Conservation (phyloP, 2,797 vertebrate genomes). For the Pachyuromys duprasi region DNA sequence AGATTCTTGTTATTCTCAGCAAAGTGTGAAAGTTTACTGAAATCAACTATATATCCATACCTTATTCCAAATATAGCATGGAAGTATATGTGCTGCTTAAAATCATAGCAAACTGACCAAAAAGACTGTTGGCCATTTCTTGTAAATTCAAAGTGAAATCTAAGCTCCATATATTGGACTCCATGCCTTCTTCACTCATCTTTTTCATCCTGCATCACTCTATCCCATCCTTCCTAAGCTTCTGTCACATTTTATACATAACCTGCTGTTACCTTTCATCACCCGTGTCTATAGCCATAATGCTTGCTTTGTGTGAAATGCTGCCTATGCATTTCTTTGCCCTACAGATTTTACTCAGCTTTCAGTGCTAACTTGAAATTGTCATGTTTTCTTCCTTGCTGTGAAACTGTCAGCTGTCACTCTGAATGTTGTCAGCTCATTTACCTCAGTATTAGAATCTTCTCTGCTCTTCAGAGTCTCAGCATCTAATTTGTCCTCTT, state of each 20-base stretch:
- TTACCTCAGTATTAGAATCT: not conserved
- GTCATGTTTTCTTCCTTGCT: not conserved
- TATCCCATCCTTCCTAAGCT: not conserved
- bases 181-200: not conserved
- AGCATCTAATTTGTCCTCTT: not conserved
- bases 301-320: not conserved
- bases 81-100: too few relatives aligned
- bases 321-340: not conserved
- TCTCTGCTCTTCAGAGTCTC: not conserved
- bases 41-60: not conserved
- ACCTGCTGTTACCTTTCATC: not conserved
- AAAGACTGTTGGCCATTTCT: not conserved
- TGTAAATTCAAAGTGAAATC: not conserved
- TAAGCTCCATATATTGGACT: not conserved
- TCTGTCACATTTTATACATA: constrained; percentile 49
- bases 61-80: not conserved
- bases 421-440: not conserved
- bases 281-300: not conserved
- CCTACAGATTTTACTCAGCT: constrained; percentile 22
- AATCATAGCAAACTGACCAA: too few relatives aligned
- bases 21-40: not conserved
- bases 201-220: not conserved
- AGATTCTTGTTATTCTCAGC: not conserved
- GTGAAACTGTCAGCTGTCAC: constrained; percentile 50
- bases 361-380: constrained; percentile 61